Evolutionary conservation across 1,140 invertebrate species (phyloP).

Genomic region (Drosophila sucinea): DNA sequence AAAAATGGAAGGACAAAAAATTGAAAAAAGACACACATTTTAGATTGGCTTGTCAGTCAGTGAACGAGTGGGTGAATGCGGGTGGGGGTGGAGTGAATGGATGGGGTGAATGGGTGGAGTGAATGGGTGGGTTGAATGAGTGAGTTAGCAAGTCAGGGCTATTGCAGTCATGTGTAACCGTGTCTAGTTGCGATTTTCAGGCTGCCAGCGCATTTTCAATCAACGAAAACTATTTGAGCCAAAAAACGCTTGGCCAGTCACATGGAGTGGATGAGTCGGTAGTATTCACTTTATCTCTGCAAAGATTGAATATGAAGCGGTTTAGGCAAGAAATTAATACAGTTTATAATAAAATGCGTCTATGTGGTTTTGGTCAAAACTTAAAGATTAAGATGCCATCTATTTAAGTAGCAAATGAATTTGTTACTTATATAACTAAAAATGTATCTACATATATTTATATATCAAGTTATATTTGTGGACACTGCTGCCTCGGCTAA

Average conservation of each 20-base stretch:
- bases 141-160: constrained; percentile 26
- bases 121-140: background rate
- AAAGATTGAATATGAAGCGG: background rate
- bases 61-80: constrained; percentile 5
- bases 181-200: constrained; percentile 43
- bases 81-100: background rate
- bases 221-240: constrained; percentile 54
- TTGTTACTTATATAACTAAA: too few relatives aligned
- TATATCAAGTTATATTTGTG: constrained; percentile 11
- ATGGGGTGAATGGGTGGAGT: background rate
- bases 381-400: too few relatives aligned
- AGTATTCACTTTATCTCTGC: background rate
- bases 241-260: constrained; percentile 6
- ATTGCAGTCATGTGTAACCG: constrained; percentile 69
- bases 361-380: too few relatives aligned
- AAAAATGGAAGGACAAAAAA: constrained; percentile 6
- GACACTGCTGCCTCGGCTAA: constrained; percentile 41
- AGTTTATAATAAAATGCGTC: background rate
- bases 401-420: too few relatives aligned
- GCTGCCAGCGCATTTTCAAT: constrained; percentile 42
- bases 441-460: background rate
- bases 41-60: constrained; percentile 75
- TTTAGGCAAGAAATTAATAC: constrained; percentile 1
- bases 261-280: constrained; percentile 11
- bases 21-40: constrained; percentile 55